A percentile compares a stretch with the other conserved stretches of the same genome.
These are phyloP conservation scores for Ichneumon xanthorius DNA, from an alignment of 2,888 invertebrate species.

Conservation along the genomic window DNA sequence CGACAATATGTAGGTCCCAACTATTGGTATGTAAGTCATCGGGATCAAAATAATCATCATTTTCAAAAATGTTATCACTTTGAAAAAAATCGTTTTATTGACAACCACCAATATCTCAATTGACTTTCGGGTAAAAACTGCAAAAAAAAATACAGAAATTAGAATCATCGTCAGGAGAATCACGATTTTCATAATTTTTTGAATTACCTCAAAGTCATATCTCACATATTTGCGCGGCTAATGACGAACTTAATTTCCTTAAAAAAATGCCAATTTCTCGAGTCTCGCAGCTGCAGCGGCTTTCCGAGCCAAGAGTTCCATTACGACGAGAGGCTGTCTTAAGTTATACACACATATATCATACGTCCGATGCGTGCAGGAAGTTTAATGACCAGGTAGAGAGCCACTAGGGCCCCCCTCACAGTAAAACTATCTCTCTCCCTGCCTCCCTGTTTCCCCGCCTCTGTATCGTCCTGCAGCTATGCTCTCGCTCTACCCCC, in stretches of 20 bases:
- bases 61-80: background rate
- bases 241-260: slow-evolving; percentile 17
- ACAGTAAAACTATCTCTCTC: slow-evolving; percentile 28
- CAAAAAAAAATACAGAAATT: background rate
- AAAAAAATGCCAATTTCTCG: slow-evolving; percentile 39
- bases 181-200: background rate
- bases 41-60: background rate
- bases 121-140: background rate
- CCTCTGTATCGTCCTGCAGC: slow-evolving; percentile 8
- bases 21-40: slow-evolving; percentile 38
- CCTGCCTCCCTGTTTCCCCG: background rate
- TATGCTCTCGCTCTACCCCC: slow-evolving; percentile 17
- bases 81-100: background rate
- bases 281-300: slow-evolving; percentile 26
- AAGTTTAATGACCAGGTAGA: slow-evolving; percentile 77
- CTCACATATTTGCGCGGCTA: background rate
- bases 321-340: slow-evolving; percentile 48
- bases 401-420: slow-evolving; percentile 53
- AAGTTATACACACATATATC: slow-evolving; percentile 62
- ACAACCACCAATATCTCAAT: background rate
- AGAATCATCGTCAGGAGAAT: background rate
- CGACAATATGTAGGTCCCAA: slow-evolving; percentile 29
- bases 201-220: background rate
- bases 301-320: slow-evolving; percentile 20
- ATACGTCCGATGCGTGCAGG: slow-evolving; percentile 70